Evolutionary conservation across 1,140 invertebrate species (phyloP).

Genomic region (Euura saliciscinereae): DNA sequence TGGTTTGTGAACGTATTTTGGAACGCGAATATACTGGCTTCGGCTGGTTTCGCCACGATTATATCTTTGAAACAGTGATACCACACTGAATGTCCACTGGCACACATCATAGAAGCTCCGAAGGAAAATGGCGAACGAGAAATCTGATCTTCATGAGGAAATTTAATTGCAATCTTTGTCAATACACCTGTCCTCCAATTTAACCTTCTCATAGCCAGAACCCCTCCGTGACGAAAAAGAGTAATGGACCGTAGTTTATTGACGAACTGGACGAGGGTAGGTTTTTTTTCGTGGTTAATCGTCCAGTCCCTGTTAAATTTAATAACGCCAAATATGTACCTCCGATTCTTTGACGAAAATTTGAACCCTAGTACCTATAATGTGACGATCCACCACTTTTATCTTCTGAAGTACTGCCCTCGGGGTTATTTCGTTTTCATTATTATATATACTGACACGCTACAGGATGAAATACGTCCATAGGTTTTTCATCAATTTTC

Average conservation of each 20-base stretch:
- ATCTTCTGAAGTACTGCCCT: background rate
- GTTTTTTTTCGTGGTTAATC: background rate
- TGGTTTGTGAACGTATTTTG: background rate
- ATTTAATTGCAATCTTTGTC: too few species aligned
- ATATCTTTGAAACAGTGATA: too few species aligned
- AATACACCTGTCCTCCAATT: too few species aligned
- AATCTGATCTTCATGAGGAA: too few species aligned
- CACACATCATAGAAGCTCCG: too few species aligned
- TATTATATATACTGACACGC: background rate
- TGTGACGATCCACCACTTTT: background rate
- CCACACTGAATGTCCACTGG: too few species aligned
- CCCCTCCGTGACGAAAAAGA: background rate
- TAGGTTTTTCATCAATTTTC: too few species aligned
- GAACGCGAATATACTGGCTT: background rate
- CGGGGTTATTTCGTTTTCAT: background rate
- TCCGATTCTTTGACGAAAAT: background rate
- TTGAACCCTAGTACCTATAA: background rate
- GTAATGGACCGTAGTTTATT: background rate
- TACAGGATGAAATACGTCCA: too few species aligned
- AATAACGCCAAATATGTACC: background rate
- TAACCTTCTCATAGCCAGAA: too few species aligned
- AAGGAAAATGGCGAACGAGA: too few species aligned
- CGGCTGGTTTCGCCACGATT: too few species aligned
- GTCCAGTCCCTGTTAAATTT: background rate
- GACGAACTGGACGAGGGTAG: background rate